Conservation (phyloP, 2,113 vertebrate genomes). For the Lanius collurio region DNA sequence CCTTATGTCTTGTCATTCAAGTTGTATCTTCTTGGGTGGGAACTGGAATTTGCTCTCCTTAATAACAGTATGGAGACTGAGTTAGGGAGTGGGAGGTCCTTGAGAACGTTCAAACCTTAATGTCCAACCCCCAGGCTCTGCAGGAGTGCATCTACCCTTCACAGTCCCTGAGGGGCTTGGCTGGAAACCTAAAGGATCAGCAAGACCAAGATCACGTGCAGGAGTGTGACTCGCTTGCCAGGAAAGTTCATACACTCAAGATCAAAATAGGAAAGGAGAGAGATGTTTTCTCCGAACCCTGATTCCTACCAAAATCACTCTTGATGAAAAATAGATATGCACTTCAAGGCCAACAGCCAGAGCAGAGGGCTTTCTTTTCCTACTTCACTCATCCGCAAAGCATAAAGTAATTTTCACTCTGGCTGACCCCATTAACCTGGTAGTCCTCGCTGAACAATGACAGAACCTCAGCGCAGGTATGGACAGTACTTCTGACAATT, state of each 20-base stretch:
- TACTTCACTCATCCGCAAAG: neutral
- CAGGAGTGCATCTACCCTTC: neutral
- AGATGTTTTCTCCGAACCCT: neutral
- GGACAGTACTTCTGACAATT: neutral
- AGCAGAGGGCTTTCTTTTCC: neutral
- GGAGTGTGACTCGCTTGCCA: neutral
- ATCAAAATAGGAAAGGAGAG: neutral
- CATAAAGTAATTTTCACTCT: neutral
- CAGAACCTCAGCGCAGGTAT: neutral
- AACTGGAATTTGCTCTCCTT: neutral
- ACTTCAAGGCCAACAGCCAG: neutral
- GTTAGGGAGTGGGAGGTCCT: neutral
- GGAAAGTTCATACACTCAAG: neutral
- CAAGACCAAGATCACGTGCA: neutral
- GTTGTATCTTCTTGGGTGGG: neutral
- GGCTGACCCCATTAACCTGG: neutral
- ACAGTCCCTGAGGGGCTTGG: neutral
- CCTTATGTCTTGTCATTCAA: too few species aligned
- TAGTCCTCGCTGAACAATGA: neutral
- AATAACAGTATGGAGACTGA: neutral
- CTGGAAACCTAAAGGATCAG: neutral
- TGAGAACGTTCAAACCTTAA: neutral
- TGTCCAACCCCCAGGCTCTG: neutral
- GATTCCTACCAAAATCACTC: neutral
- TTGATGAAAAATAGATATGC: neutral